Evolutionary conservation across 2,888 invertebrate species (phyloP).

Genomic region (Anaspis maculata): DNA sequence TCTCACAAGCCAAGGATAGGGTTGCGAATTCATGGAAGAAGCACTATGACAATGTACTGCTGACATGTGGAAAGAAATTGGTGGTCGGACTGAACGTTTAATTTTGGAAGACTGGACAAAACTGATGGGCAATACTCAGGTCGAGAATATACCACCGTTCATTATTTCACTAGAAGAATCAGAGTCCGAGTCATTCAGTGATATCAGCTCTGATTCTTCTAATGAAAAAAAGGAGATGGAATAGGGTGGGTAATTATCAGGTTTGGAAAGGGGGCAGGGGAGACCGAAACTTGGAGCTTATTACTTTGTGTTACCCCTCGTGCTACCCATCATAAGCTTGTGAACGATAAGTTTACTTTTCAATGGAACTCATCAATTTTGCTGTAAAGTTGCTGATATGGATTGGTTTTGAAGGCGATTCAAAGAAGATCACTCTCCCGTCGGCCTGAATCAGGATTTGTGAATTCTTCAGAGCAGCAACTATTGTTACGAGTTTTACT

Average conservation of each 20-base stretch:
- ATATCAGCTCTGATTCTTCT: background rate
- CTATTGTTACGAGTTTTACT: no score
- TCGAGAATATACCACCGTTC: background rate
- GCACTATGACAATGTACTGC: background rate
- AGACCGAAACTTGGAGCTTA: no score
- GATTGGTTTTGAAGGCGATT: no score
- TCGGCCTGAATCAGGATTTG: no score
- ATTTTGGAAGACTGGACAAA: background rate
- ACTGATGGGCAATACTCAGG: background rate
- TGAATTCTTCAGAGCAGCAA: no score
- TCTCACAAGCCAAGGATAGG: background rate
- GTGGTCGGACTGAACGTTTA: background rate
- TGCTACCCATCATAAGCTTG: no score
- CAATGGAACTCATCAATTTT: no score
- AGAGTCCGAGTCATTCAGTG: background rate
- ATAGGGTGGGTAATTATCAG: background rate
- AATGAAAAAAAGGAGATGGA: background rate
- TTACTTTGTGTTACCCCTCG: no score
- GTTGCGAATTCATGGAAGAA: background rate
- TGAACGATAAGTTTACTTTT: no score
- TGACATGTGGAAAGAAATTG: background rate
- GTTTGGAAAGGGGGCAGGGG: background rate
- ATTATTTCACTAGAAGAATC: background rate
- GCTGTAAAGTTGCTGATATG: no score
- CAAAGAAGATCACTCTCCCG: no score